These are phyloP conservation scores for Etheostoma perlongum DNA, from an alignment of 2,797 vertebrate species.

Conservation along the genomic window DNA sequence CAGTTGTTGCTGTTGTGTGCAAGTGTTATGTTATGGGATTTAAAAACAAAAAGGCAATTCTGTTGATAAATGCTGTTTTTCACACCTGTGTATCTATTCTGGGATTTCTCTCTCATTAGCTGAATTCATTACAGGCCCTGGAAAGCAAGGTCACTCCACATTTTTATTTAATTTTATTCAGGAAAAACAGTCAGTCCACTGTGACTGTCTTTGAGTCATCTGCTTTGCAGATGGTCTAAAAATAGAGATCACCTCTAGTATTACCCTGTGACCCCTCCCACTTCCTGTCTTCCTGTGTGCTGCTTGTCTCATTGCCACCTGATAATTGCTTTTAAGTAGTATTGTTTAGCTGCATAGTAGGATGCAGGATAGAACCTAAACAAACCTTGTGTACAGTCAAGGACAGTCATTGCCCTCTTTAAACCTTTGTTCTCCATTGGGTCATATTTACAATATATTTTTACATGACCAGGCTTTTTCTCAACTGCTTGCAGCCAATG, in stretches of 20 bases:
- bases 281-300: conserved; percentile 50
- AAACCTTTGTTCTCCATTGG: not conserved
- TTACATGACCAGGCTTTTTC: not conserved
- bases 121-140: conserved; percentile 38
- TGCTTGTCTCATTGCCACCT: conserved; percentile 42
- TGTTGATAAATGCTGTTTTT: conserved; percentile 17
- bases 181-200: conserved; percentile 50
- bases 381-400: conserved; percentile 9
- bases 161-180: conserved; percentile 57
- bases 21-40: not conserved
- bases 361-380: conserved; percentile 20
- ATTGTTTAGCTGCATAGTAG: conserved; percentile 44
- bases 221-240: conserved; percentile 74
- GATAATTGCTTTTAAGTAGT: conserved; percentile 50
- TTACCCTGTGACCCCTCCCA: conserved; percentile 60
- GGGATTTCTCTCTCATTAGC: conserved; percentile 11
- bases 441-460: conserved; percentile 13
- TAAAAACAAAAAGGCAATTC: not conserved
- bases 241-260: conserved; percentile 74
- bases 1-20: not conserved
- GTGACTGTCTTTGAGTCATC: conserved; percentile 71
- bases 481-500: not conserved
- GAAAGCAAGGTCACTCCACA: conserved; percentile 56
- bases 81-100: conserved; percentile 27
- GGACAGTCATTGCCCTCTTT: not conserved